Conservation (phyloP, 2,888 invertebrate genomes). For the Brachyptera putata region DNA sequence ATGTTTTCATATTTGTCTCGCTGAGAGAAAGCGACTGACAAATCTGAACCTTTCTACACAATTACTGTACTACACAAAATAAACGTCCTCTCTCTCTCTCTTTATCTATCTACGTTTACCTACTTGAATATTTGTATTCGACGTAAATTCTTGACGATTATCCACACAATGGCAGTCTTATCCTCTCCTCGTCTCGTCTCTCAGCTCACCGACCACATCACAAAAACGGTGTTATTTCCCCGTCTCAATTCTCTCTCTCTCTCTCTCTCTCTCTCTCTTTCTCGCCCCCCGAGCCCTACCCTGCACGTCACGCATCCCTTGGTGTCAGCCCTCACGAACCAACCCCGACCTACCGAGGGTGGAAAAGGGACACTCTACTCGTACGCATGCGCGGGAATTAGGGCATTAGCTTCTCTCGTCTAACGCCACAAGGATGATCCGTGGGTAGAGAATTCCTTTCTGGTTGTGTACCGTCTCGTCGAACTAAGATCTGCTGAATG, state of each 20-base stretch:
- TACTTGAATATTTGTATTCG: too few relatives aligned
- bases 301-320: background rate
- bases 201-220: too few relatives aligned
- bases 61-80: too few relatives aligned
- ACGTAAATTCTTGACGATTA: too few relatives aligned
- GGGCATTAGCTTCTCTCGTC: background rate
- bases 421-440: background rate
- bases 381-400: conserved; percentile 1
- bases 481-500: too few relatives aligned
- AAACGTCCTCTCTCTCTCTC: too few relatives aligned
- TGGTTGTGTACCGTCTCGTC: background rate
- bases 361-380: background rate
- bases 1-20: too few relatives aligned
- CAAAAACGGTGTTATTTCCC: background rate
- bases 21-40: too few relatives aligned
- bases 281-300: background rate
- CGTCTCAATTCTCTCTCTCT: background rate
- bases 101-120: too few relatives aligned
- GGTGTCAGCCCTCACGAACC: conserved; percentile 1
- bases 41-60: too few relatives aligned
- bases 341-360: background rate
- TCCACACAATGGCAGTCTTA: too few relatives aligned
- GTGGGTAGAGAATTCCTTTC: background rate
- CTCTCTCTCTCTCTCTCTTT: background rate
- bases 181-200: too few relatives aligned